Evolutionary conservation across 2,888 invertebrate species (phyloP).

Genomic region (Therioaphis trifolii): DNA sequence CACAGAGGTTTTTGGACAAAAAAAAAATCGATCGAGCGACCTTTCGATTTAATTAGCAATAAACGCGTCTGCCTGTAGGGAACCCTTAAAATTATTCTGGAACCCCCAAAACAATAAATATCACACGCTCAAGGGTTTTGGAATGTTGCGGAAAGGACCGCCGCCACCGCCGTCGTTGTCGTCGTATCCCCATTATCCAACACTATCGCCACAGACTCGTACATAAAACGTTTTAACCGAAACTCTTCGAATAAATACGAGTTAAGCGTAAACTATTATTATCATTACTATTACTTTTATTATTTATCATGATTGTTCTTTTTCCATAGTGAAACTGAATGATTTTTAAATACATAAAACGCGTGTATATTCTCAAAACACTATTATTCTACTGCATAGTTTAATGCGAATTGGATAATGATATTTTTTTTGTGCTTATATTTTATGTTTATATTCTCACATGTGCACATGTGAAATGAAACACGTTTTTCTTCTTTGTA

Average conservation of each 20-base stretch:
- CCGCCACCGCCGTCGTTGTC: conserved; percentile 1
- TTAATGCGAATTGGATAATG: too few species aligned
- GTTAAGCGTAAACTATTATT: background rate
- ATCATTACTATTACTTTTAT: background rate
- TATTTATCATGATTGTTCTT: background rate
- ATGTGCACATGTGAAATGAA: too few species aligned
- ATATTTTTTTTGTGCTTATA: too few species aligned
- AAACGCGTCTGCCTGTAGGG: conserved; percentile 26
- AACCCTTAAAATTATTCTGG: conserved; percentile 57
- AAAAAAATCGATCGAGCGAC: conserved; percentile 53
- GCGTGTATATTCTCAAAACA: too few species aligned
- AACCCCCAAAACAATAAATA: conserved; percentile 51
- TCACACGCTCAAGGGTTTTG: conserved; percentile 39
- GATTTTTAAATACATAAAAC: background rate
- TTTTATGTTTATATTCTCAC: too few species aligned
- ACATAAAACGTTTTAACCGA: background rate
- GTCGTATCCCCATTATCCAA: conserved; percentile 15
- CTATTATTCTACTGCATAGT: too few species aligned
- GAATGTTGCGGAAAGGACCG: conserved; percentile 58
- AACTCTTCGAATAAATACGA: conserved; percentile 2
- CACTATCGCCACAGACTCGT: background rate
- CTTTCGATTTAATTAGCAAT: conserved; percentile 62
- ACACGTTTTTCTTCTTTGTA: too few species aligned
- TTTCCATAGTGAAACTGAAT: background rate
- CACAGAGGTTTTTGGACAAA: conserved; percentile 12